Conservation (phyloP, 2,797 vertebrate genomes). For the Benthosema pterotum region DNA sequence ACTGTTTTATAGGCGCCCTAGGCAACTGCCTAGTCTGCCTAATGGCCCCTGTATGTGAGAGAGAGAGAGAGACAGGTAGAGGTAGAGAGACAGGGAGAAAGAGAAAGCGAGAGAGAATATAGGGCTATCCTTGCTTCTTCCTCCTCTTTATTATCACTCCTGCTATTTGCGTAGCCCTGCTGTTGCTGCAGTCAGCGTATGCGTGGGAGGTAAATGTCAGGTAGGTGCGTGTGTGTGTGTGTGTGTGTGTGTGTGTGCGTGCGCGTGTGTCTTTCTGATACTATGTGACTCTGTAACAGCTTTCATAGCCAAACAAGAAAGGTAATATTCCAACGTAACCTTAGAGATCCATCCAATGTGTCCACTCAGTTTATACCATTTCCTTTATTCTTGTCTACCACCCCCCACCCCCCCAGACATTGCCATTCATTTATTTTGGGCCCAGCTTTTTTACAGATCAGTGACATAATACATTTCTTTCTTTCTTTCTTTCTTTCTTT, state of each 20-base stretch:
- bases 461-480: too few relatives aligned
- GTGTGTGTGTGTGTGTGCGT: too few relatives aligned
- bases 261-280: conserved; percentile 40
- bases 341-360: conserved; percentile 12
- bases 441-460: too few relatives aligned
- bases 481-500: too few relatives aligned
- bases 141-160: conserved; percentile 56
- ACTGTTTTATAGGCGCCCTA: too few relatives aligned
- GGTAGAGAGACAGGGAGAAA: too few relatives aligned
- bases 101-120: too few relatives aligned
- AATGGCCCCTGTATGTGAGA: too few relatives aligned
- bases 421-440: too few relatives aligned
- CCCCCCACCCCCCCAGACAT: too few relatives aligned
- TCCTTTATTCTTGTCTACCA: conserved; percentile 14
- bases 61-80: too few relatives aligned
- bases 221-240: conserved; percentile 33
- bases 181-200: conserved; percentile 30
- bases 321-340: conserved; percentile 3
- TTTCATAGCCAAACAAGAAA: conserved; percentile 5
- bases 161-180: conserved; percentile 45
- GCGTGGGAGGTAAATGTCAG: conserved; percentile 43
- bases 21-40: too few relatives aligned
- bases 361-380: conserved; percentile 38
- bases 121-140: conserved; percentile 7
- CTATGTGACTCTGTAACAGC: conserved; percentile 25